phyloP scores from a whole-genome alignment of 2,113 vertebrate species.

The Tachuris rubrigastra region DNA sequence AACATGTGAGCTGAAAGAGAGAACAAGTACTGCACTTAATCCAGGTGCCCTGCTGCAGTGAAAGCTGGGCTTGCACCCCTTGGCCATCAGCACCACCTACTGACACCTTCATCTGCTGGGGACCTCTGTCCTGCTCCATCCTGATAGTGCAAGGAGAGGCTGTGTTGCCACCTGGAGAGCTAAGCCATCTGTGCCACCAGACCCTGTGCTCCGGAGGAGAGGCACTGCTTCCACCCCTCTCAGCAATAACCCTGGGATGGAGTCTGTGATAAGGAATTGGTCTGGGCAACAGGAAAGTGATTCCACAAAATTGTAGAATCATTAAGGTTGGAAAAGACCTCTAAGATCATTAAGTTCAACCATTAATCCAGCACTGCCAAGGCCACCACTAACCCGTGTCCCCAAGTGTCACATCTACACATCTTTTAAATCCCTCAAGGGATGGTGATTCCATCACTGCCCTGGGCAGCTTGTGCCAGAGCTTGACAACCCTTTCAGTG shows the following conservation, averaged over 20 bases:
- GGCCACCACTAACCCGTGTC: no score
- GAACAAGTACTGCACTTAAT: not conserved
- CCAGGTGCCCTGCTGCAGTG: not conserved
- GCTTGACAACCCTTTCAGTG: not conserved
- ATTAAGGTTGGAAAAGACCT: not conserved
- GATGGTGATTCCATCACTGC: not conserved
- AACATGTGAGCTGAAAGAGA: not conserved
- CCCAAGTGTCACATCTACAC: rapidly evolving
- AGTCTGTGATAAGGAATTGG: not conserved
- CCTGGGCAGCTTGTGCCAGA: not conserved
- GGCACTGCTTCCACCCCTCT: rapidly evolving
- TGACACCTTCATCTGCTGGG: not conserved
- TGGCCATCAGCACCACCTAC: not conserved
- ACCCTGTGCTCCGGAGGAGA: no score
- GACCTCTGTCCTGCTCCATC: not conserved
- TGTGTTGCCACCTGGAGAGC: not conserved
- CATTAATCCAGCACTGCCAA: not conserved
- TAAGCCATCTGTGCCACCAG: not conserved
- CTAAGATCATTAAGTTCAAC: not conserved
- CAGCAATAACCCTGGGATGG: not conserved
- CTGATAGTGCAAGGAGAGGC: no score
- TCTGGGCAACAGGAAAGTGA: not conserved
- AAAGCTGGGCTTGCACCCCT: not conserved
- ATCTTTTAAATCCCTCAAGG: not conserved
- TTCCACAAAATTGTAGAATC: not conserved